Base-by-base conservation (phyloP, 2,888 invertebrate species). In the Tetramorium bicarinatum region DNA sequence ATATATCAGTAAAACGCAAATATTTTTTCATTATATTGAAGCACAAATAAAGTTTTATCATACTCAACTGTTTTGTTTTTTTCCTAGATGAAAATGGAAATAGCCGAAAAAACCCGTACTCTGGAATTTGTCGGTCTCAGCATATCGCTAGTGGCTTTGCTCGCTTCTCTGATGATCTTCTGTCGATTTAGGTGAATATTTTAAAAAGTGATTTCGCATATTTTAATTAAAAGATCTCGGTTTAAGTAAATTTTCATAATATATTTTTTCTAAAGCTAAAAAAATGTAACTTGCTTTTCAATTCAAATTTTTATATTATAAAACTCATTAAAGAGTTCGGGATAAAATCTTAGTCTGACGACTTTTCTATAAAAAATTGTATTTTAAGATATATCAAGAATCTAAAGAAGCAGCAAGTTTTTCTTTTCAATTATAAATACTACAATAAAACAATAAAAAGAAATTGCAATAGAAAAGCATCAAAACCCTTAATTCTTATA, bases 41-140 rank as follows among this genome's bases (percentile, higher is more conserved):
- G 9, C 18, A 21, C 8, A 7, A 15, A 18, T 11, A 13, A 56
- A n/a, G 18, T 11, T 64, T 64, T 0, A 15, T 21, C 3, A 13
- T 8, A 41, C 3, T 25, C 56, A 54, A 61, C 7, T 80, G 9
- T 59, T 85, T 75, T 9, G 44, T 74, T 72, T 84, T 59, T 88
- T 74, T 74, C 95, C 95, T 95, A 97, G 97, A 93, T 95, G 29
- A 97, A 96, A 93, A 95, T 97, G 71, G 95, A 96, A 90, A 97
- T 98, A 59, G 97, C 97, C 0, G 96, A 96, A 88, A 96, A 96
- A 7, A 98, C 98, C 0, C 95, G 97, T 76, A 96, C 96, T 18
- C 95, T 99, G 94, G 99, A 99, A 95, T 97, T 97, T 87, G 96
- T 97, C 34, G 99, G 99, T 1, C 96, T 98, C 61, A 97, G 97